Percentiles rank a stretch among this genome's conserved stretches.
phyloP scores from a whole-genome alignment of 1,140 invertebrate genomes.

The Drosophila oshimai region DNA sequence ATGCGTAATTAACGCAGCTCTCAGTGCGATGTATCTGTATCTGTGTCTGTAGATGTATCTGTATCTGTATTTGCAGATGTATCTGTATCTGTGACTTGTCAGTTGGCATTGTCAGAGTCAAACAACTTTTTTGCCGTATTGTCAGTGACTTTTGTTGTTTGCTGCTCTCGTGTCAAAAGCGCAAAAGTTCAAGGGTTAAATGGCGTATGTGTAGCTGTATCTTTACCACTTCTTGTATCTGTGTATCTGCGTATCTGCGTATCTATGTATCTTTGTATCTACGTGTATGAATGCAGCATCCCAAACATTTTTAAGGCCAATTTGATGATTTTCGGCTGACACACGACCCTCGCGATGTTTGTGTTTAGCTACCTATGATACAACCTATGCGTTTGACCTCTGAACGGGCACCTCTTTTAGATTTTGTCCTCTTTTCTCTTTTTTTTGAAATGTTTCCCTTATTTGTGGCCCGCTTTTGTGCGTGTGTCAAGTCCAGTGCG shows the following conservation, averaged over 20 bases:
- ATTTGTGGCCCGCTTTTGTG: conserved; percentile 48
- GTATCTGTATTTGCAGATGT: conserved; percentile 1
- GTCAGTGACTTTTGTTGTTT: conserved; percentile 40
- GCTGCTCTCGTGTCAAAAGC: conserved; percentile 59
- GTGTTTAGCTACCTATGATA: conserved; percentile 2
- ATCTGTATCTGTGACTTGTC: conserved; percentile 46
- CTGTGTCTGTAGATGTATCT: conserved; percentile 15
- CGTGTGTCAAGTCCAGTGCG: conserved; percentile 73
- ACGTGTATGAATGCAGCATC: neutral
- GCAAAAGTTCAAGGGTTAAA: conserved; percentile 76
- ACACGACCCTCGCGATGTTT: conserved; percentile 7
- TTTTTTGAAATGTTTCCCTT: neutral
- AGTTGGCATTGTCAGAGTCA: conserved; percentile 71
- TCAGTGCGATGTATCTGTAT: conserved; percentile 11
- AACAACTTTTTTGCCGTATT: conserved; percentile 60
- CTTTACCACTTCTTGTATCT: neutral
- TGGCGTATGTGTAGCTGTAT: conserved; percentile 22
- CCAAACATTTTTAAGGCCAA: neutral
- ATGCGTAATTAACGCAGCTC: conserved; percentile 70
- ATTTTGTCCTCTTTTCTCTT: no score
- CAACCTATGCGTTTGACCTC: conserved; percentile 36
- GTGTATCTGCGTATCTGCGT: neutral
- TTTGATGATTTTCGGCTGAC: conserved; percentile 3
- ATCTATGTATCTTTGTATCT: neutral
- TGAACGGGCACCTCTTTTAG: conserved; percentile 12